A percentile compares a stretch with the other conserved stretches of the same genome.
These are phyloP conservation scores for Cephonodes hylas DNA, from an alignment of 2,888 invertebrate species.

Conservation along the genomic window DNA sequence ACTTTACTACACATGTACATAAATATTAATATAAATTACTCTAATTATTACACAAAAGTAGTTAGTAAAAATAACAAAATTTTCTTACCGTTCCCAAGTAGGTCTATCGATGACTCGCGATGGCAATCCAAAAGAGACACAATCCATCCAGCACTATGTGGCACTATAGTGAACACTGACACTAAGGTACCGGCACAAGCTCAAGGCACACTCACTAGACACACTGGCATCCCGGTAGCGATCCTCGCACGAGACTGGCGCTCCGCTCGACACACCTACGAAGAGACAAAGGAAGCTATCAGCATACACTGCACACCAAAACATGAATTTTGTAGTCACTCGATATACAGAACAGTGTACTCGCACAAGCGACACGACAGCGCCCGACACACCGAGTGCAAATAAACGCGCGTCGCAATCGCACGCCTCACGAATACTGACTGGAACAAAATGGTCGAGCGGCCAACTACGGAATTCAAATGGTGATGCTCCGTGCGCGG, in stretches of 20 bases:
- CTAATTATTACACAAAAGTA: not conserved
- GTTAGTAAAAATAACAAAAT: conserved; percentile 16
- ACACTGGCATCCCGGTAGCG: conserved; percentile 67
- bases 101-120: conserved; percentile 72
- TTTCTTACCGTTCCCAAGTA: conserved; percentile 75
- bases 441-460: conserved; percentile 28
- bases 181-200: conserved; percentile 68
- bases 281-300: conserved; percentile 61
- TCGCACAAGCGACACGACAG: conserved; percentile 21
- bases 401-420: conserved; percentile 38
- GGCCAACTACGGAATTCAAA: conserved; percentile 48
- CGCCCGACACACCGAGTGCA: conserved; percentile 23
- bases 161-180: conserved; percentile 76
- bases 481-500: conserved; percentile 51
- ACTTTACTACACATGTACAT: not conserved
- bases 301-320: conserved; percentile 57
- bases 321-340: conserved; percentile 52
- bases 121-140: conserved; percentile 77
- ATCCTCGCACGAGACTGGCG: conserved; percentile 46
- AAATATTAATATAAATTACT: conserved; percentile 6
- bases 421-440: conserved; percentile 65
- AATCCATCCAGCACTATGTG: conserved; percentile 74
- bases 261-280: conserved; percentile 61
- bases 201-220: conserved; percentile 75
- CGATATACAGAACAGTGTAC: conserved; percentile 31